Conservation (phyloP, 1,140 invertebrate species). For the Heliconius congener region DNA sequence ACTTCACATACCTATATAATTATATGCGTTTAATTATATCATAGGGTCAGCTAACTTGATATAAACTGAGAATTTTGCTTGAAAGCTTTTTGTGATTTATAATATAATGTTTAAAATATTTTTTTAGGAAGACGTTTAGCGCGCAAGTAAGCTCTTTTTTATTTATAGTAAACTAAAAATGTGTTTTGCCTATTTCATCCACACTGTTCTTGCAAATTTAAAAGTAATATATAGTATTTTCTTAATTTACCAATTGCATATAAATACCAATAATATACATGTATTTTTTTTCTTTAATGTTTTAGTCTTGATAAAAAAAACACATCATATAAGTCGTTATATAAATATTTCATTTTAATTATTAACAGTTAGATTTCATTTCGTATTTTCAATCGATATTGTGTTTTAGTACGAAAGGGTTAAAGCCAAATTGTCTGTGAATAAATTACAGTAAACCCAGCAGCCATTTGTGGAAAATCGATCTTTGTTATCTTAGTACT, state of each 20-base stretch:
- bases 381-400: neutral
- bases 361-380: neutral
- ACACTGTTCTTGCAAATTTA: too few species aligned
- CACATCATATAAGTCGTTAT: neutral
- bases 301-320: neutral
- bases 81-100: too few species aligned
- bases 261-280: neutral
- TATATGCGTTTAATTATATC: neutral
- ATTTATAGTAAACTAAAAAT: too few species aligned
- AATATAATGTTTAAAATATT: too few species aligned
- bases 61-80: too few species aligned
- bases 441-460: constrained; percentile 7
- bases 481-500: constrained; percentile 1
- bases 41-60: neutral
- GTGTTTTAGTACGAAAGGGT: neutral
- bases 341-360: neutral
- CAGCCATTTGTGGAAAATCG: constrained; percentile 4
- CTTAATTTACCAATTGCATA: too few species aligned
- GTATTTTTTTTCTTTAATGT: neutral
- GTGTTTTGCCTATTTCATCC: too few species aligned
- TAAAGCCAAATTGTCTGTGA: constrained; percentile 2
- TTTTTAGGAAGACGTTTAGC: too few species aligned
- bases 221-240: too few species aligned
- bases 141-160: too few species aligned
- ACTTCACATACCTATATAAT: neutral